phyloP scores from a whole-genome alignment of 2,113 vertebrate genomes.

The Nettapus auritus region DNA sequence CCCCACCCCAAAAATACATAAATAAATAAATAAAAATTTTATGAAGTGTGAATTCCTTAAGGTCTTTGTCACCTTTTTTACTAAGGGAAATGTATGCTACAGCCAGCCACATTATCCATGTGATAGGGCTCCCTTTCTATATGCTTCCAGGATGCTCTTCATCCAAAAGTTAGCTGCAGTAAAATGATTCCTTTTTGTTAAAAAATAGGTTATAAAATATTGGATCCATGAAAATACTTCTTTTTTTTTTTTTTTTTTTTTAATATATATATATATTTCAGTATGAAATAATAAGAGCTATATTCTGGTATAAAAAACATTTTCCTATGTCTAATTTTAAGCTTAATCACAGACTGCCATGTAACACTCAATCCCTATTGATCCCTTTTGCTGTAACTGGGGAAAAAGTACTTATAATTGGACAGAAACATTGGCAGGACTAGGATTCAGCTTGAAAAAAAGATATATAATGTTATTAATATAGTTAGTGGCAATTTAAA shows the following conservation, averaged over 20 bases:
- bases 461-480: neutral
- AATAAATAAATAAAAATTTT: neutral
- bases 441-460: neutral
- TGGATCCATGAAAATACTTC: neutral
- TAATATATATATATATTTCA: no score
- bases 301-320: neutral
- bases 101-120: neutral
- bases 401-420: neutral
- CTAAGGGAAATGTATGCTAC: neutral
- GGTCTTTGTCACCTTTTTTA: neutral
- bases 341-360: neutral
- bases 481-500: neutral
- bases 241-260: no score
- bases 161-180: neutral
- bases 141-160: neutral
- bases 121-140: neutral
- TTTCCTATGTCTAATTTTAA: neutral
- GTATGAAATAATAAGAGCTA: neutral
- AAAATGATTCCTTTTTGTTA: neutral
- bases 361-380: neutral
- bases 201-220: neutral
- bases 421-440: neutral
- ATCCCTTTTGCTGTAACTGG: neutral
- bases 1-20: no score
- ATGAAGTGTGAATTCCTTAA: neutral